Percentiles rank a stretch among this genome's conserved stretches.
Evolutionary conservation across 2,797 vertebrate genomes (phyloP).

Genomic region (Zalophus californianus): DNA sequence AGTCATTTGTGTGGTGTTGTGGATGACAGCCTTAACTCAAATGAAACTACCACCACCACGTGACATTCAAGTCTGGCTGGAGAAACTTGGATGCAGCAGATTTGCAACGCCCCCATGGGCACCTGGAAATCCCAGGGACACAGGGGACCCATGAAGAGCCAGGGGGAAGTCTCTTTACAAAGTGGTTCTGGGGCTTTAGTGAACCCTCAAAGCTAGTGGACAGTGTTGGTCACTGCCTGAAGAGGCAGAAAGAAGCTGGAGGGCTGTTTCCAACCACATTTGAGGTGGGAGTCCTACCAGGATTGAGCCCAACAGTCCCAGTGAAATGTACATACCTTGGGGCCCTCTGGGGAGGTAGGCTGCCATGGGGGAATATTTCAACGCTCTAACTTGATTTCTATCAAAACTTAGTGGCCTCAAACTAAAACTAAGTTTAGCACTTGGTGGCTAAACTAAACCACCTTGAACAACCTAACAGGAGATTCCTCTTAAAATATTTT

Average conservation of each 20-base stretch:
- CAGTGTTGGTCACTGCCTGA: neutral
- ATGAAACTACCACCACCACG: neutral
- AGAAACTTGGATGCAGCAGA: neutral
- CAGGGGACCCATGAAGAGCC: neutral
- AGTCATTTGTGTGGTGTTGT: neutral
- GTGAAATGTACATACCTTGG: fast-evolving
- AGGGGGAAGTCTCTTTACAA: neutral
- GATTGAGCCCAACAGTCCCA: neutral
- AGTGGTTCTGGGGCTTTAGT: no score
- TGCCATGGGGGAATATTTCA: neutral
- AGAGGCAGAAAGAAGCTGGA: neutral
- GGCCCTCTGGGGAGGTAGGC: neutral
- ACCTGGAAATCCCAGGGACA: neutral
- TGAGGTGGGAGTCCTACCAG: neutral
- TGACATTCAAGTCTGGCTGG: no score
- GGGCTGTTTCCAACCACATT: fast-evolving
- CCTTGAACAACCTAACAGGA: neutral
- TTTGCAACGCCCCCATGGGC: fast-evolving
- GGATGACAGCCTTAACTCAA: neutral
- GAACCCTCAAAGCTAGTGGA: neutral
- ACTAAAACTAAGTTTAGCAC: neutral
- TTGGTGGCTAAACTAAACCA: neutral
- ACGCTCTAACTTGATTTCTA: neutral
- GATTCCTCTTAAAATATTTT: neutral
- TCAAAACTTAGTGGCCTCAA: neutral